A percentile compares a stretch with the other conserved stretches of the same genome.
Conservation (phyloP, 2,113 vertebrate genomes). For the Potamarius usumacintae region DNA sequence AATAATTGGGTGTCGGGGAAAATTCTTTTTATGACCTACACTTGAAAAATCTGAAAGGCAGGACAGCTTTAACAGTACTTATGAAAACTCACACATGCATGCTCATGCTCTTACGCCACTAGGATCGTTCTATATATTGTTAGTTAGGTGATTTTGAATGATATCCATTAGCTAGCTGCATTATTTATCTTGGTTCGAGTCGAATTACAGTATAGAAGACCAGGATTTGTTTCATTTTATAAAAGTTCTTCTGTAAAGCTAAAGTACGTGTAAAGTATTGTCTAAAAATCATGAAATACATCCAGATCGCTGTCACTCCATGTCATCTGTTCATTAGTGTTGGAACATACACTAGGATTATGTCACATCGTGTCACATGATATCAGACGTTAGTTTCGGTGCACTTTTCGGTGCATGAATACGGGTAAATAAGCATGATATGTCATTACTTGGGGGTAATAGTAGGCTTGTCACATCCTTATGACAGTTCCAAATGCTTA, state of each 20-base stretch:
- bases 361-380: background rate
- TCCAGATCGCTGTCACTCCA: background rate
- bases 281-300: background rate
- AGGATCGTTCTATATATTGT: background rate
- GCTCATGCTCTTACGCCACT: background rate
- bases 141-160: background rate
- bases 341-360: background rate
- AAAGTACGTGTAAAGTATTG: background rate
- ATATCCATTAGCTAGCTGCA: background rate
- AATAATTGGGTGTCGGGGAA: too few relatives aligned
- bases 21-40: too few relatives aligned
- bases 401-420: background rate
- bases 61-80: background rate
- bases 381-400: background rate
- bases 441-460: background rate
- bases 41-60: background rate
- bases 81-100: background rate
- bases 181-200: background rate
- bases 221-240: background rate
- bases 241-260: background rate
- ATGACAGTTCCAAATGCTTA: background rate
- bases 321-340: background rate
- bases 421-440: background rate
- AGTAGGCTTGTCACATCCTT: background rate
- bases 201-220: background rate